Evolutionary conservation across 2,113 vertebrate species (phyloP).

Genomic region (Anser brachyrhynchus): DNA sequence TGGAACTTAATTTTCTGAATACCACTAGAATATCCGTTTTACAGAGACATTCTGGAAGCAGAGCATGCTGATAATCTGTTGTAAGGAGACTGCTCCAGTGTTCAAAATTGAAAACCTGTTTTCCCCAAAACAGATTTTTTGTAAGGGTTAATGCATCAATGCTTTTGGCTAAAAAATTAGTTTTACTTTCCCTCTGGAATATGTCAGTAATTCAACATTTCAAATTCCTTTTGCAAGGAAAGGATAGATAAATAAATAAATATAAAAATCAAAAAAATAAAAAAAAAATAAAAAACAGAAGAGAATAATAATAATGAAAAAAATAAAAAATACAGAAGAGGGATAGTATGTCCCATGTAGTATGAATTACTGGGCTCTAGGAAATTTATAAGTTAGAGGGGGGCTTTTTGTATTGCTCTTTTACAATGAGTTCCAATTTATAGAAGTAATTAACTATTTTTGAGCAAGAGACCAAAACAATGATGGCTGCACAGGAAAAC

Average conservation of each 20-base stretch:
- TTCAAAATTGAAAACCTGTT: not conserved
- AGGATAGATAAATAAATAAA: not conserved
- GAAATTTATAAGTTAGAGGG: not conserved
- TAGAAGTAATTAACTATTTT: not conserved
- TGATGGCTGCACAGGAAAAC: not conserved
- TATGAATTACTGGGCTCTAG: not conserved
- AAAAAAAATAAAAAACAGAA: too few relatives aligned
- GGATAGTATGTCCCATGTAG: not conserved
- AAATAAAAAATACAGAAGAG: not conserved
- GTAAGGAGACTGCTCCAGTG: not conserved
- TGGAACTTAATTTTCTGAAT: not conserved
- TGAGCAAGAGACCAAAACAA: not conserved
- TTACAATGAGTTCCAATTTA: not conserved
- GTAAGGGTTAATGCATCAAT: not conserved
- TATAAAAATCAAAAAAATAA: not conserved
- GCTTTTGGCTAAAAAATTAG: not conserved
- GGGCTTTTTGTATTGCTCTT: not conserved
- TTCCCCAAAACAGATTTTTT: not conserved
- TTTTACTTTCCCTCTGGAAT: not conserved
- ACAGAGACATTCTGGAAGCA: not conserved
- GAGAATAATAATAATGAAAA: too few relatives aligned
- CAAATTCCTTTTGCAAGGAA: not conserved
- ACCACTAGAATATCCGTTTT: not conserved
- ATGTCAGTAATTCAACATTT: not conserved
- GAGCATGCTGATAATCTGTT: not conserved